Evolutionary conservation across 2,888 invertebrate genomes (phyloP), one percentile per base, ranked within the genome.

Genomic region (Amiota communis): DNA sequence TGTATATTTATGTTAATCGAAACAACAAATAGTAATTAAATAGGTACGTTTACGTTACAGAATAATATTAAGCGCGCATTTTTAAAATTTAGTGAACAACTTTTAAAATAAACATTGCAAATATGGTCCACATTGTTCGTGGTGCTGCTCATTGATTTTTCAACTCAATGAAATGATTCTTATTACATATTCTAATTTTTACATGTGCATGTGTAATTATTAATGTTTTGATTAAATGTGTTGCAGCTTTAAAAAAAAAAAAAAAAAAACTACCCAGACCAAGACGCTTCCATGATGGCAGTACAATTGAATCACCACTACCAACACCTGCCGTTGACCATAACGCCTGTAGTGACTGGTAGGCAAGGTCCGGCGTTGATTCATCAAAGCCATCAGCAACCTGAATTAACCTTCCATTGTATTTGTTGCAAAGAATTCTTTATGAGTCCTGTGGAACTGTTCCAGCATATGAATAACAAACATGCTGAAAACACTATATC

Each of bases 371-470:
- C 47, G 47, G 4, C 64, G 12, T n/a, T 47, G 48, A 15, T 4
- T 10, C 15, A 47, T n/a, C 13, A 64, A 82, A 78, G 1, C 78
- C 77, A 56, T 77, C 84, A 9, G 80, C 85, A 86, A n/a, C 89
- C 89, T 11, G 89, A 90, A 59, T 77, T 90, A 23, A 90, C 90
- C 64, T 90, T 90, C 76, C 89, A 89, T 68, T 90, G 89, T 74
- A 90, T 89, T 84, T 88, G 88, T 75, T 90, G 90, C 73, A 77
- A 85, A 2, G 87, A 87, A 70, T 87, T 82, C 65, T 90, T 89
- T 71, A 85, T 88, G 48, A 87, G 88, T 79, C 90, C 90, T 0
- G 79, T 87, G 74, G 77, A 84, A 9, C 76, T 90, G 49, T 89
- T 88, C 69, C 87, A 88, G 70, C 90, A 90, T 76, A 88, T 90